phyloP scores from a whole-genome alignment of 2,888 invertebrate genomes.

The Myathropa florea region DNA sequence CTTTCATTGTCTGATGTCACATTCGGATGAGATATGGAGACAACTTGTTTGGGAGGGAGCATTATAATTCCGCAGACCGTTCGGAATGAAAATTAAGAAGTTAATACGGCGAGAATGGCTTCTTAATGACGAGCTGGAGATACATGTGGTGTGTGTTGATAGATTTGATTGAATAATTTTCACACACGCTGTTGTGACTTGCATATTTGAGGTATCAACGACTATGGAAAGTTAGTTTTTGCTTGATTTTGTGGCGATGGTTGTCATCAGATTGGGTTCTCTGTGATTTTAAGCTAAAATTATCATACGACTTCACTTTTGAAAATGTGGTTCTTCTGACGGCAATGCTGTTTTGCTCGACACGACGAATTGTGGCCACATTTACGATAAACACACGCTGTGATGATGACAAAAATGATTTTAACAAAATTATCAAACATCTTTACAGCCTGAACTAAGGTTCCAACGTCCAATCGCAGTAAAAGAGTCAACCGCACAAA shows the following conservation, averaged over 20 bases:
- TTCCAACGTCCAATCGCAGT: too few species aligned
- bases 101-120: slow-evolving; percentile 9
- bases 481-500: too few species aligned
- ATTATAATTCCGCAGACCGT: slow-evolving; percentile 2
- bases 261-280: too few species aligned
- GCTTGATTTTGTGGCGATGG: neutral
- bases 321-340: too few species aligned
- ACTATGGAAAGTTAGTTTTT: neutral
- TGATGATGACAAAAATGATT: too few species aligned
- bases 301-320: too few species aligned
- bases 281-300: too few species aligned
- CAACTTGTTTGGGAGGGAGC: slow-evolving; percentile 10
- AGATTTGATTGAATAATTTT: neutral
- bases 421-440: too few species aligned
- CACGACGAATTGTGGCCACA: too few species aligned
- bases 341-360: too few species aligned
- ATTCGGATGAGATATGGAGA: slow-evolving; percentile 44
- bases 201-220: neutral
- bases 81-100: neutral
- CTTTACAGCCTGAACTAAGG: too few species aligned
- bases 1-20: slow-evolving; percentile 28
- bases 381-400: too few species aligned
- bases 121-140: slow-evolving; percentile 2
- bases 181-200: neutral
- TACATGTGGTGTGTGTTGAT: slow-evolving; percentile 10